A percentile compares a stretch with the other conserved stretches of the same genome.
Conservation (phyloP, 92 coral and sea anemone genomes). For the Epizoanthus stellaris region DNA sequence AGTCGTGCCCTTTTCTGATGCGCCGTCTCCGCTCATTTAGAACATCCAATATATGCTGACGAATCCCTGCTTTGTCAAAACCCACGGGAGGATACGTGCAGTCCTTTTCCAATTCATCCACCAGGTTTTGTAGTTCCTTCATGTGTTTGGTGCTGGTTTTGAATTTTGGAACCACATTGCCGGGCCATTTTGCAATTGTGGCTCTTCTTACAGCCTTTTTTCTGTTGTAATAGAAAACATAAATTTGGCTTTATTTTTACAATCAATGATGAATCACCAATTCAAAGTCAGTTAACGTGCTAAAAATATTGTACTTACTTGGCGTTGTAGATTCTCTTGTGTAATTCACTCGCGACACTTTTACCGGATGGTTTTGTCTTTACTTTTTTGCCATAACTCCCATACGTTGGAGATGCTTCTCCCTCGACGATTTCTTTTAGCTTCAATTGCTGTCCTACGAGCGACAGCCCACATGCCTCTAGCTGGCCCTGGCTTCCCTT, state of each 20-base stretch:
- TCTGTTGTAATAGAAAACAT: neutral
- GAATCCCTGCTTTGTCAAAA: slow-evolving; percentile 48
- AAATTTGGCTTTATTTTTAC: too few relatives aligned
- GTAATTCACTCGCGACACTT: slow-evolving; percentile 8
- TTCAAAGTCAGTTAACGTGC: too few relatives aligned
- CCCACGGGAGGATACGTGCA: slow-evolving; percentile 52
- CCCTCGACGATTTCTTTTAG: slow-evolving; percentile 6
- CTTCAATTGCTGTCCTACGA: slow-evolving; percentile 25
- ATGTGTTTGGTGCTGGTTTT: slow-evolving; percentile 23
- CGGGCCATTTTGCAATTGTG: slow-evolving; percentile 26
- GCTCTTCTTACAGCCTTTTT: slow-evolving; percentile 36
- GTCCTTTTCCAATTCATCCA: slow-evolving; percentile 18
- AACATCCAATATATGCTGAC: slow-evolving; percentile 61
- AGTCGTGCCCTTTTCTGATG: slow-evolving; percentile 57
- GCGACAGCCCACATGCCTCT: slow-evolving; percentile 9
- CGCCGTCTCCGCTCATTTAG: slow-evolving; percentile 50
- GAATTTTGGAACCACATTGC: slow-evolving; percentile 29
- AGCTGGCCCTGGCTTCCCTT: slow-evolving; percentile 36
- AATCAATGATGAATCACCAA: too few relatives aligned
- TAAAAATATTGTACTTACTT: neutral
- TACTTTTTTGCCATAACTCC: neutral
- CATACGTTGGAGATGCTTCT: neutral
- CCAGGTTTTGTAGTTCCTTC: slow-evolving; percentile 17
- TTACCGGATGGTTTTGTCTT: slow-evolving; percentile 26
- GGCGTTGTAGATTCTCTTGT: slow-evolving; percentile 30